Evolutionary conservation across 2,113 vertebrate species (phyloP).

Genomic region (Hippolais icterina): DNA sequence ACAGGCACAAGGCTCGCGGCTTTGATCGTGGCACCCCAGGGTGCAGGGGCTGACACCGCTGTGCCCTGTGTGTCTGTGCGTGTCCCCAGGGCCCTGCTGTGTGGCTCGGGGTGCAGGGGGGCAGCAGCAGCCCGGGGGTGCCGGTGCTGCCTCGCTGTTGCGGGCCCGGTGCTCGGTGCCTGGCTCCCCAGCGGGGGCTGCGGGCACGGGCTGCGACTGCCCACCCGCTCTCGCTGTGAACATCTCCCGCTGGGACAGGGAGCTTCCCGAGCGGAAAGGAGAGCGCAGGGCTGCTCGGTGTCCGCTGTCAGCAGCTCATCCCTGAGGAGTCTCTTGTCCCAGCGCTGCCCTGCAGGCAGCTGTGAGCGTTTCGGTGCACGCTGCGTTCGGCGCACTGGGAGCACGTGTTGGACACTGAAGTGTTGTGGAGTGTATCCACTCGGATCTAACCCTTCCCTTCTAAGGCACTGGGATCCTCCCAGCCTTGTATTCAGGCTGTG

Average conservation of each 20-base stretch:
- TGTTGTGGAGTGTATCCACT: accelerated
- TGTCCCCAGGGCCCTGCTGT: neutral
- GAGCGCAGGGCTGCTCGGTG: neutral
- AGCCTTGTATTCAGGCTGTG: accelerated
- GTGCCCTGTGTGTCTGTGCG: neutral
- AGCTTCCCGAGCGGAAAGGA: neutral
- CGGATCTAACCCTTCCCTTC: neutral
- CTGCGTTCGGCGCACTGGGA: accelerated
- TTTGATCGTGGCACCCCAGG: accelerated
- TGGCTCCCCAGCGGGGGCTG: accelerated
- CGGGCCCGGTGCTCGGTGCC: neutral
- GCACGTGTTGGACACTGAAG: accelerated
- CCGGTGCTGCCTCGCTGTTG: neutral
- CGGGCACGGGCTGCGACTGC: accelerated
- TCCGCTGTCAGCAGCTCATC: neutral
- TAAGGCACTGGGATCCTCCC: neutral
- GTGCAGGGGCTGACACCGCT: accelerated
- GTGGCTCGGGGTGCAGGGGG: neutral
- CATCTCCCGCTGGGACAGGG: accelerated
- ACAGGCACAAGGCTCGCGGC: accelerated
- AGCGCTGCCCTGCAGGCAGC: neutral
- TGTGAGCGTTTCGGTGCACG: accelerated
- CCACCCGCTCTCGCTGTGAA: accelerated
- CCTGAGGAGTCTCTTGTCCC: neutral
- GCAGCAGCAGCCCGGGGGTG: accelerated